Conservation (phyloP, 2,113 vertebrate genomes). For the Albula glossodonta region DNA sequence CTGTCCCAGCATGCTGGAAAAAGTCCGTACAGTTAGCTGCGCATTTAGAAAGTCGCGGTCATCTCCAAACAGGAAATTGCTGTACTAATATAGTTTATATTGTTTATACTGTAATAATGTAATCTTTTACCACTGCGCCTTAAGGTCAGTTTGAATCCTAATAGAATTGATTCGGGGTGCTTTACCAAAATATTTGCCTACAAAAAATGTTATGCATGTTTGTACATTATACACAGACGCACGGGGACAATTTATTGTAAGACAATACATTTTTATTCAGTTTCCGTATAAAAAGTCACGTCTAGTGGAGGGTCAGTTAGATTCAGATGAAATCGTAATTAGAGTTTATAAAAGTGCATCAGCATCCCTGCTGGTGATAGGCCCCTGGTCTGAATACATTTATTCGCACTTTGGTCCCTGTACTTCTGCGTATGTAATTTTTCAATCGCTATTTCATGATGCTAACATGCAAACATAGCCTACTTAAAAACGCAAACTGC, state of each 20-base stretch:
- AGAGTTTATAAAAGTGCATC: not conserved
- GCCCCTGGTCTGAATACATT: no score
- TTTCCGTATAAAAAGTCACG: not conserved
- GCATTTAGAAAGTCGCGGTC: not conserved
- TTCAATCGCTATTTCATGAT: no score
- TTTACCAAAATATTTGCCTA: not conserved
- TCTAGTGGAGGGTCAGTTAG: not conserved
- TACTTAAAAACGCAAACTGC: not conserved
- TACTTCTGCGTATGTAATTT: no score
- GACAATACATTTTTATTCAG: not conserved
- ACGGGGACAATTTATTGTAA: not conserved
- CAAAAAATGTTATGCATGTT: not conserved
- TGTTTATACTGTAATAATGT: no score
- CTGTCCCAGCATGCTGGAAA: no score
- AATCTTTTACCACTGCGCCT: no score
- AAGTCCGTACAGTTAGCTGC: no score
- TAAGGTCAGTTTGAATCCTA: not conserved
- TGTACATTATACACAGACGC: no score
- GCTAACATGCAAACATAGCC: not conserved
- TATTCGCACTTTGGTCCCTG: no score
- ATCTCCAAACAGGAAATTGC: not conserved
- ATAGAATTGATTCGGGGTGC: not conserved
- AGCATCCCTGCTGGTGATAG: not conserved
- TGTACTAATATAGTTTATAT: not conserved
- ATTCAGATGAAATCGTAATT: no score